Evolutionary conservation across 2,113 vertebrate genomes (phyloP), one percentile per base, ranked within the genome.

Genomic region (Dipodomys spectabilis): DNA sequence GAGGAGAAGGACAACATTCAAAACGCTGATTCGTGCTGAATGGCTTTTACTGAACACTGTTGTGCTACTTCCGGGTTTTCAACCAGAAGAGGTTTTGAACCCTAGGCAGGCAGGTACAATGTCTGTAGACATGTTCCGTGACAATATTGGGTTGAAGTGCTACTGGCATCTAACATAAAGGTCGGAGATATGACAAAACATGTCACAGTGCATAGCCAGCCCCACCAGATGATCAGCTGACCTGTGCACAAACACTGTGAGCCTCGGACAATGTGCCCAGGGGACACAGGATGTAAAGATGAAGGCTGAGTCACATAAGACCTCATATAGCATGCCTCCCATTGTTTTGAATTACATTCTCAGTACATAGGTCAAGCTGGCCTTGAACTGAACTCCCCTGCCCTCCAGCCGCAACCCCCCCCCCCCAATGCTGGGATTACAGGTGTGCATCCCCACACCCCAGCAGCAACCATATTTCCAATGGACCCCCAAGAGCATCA

Each of bases 21-120:
- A n/a, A 69, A 57, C 4, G 15, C 0, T 27, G 32, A 44, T 15
- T 20, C 39, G 12, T 1, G 30, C 0, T 1, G 1, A 57, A n/a
- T 0, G 25, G 49, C 77, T 53, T 62, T 25, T 2, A 19, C 0
- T 18, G 12, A 74, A 39, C 12, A 9, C 45, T 32, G 1, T 30
- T 0, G 2, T 39, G 2, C 19, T 7, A 11, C 53, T 57, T 7
- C 22, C 1, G 0, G 20, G 45, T 19, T 65, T 73, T 90, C 79
- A 85, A 28, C n/a, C 12, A 53, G 35, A 72, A 35, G 13, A 1
- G 1, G 60, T 1, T 65, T 23, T 62, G 30, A 9, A 15, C 64
- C 27, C 28, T 12, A 39, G 20, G 4, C 53, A 16, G 72, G 69
- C 71, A 60, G 16, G 4, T 44, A 18, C 15, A 32, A 22, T 11